These are phyloP conservation scores for Thrips palmi DNA, from an alignment of 1,140 invertebrate genomes.

Conservation along the genomic window DNA sequence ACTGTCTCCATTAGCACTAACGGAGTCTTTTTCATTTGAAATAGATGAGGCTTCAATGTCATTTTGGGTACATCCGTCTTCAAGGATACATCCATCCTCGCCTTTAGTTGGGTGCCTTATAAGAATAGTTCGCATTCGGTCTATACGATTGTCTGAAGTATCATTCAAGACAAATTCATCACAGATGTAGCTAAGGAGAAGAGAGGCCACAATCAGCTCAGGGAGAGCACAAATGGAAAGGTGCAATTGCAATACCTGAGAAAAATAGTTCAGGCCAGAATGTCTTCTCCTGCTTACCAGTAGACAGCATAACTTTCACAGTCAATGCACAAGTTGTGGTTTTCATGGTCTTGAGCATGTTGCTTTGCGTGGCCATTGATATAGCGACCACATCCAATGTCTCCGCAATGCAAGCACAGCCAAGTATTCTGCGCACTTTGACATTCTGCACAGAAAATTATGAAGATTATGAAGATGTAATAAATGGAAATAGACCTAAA, in stretches of 20 bases:
- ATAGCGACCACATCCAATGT: slow-evolving; percentile 57
- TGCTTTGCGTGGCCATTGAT: slow-evolving; percentile 54
- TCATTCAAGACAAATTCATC: slow-evolving; percentile 67
- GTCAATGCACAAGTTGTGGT: slow-evolving; percentile 57
- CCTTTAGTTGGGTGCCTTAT: too few species aligned
- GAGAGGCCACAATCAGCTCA: background rate
- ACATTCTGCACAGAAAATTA: slow-evolving; percentile 41
- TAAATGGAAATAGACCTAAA: slow-evolving; percentile 7
- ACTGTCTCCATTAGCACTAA: too few species aligned
- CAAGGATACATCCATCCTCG: too few species aligned
- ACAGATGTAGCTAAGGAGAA: slow-evolving; percentile 49
- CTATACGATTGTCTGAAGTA: slow-evolving; percentile 36
- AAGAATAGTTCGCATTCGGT: slow-evolving; percentile 35
- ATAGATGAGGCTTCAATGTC: too few species aligned
- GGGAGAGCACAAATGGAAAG: background rate
- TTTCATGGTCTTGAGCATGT: slow-evolving; percentile 40
- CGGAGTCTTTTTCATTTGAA: too few species aligned
- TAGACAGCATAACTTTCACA: slow-evolving; percentile 53
- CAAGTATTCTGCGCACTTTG: slow-evolving; percentile 46
- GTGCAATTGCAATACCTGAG: slow-evolving; percentile 4
- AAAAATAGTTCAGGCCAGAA: background rate
- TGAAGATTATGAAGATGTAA: too few species aligned
- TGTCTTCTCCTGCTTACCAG: slow-evolving; percentile 34
- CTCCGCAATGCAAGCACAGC: slow-evolving; percentile 56
- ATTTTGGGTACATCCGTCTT: too few species aligned